Conservation (phyloP, 2,888 invertebrate species). For the Drosophila silvestris region DNA sequence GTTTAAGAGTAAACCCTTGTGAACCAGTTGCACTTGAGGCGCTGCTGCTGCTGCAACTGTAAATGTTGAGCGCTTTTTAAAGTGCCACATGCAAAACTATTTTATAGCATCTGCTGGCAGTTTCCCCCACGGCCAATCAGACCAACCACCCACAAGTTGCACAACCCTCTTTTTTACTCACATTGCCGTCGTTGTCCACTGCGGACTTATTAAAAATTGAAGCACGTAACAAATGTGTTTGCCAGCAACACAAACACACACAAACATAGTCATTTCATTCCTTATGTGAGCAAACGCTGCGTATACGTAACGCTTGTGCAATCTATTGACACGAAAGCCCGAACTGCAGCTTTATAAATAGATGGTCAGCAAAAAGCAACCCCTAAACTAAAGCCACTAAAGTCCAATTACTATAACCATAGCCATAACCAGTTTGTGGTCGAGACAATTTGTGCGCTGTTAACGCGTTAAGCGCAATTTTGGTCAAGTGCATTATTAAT, state of each 20-base stretch:
- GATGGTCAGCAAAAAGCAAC: slow-evolving; percentile 6
- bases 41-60: slow-evolving; percentile 40
- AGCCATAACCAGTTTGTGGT: slow-evolving; percentile 44
- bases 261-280: slow-evolving; percentile 14
- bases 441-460: slow-evolving; percentile 25
- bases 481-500: slow-evolving; percentile 47
- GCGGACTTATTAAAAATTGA: slow-evolving; percentile 56
- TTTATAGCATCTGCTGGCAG: slow-evolving; percentile 37
- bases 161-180: neutral
- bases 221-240: slow-evolving; percentile 58
- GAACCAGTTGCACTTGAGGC: slow-evolving; percentile 77
- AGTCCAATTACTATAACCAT: slow-evolving; percentile 6
- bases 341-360: slow-evolving; percentile 54
- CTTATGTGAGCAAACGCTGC: slow-evolving; percentile 25
- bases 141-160: neutral
- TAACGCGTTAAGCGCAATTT: slow-evolving; percentile 17
- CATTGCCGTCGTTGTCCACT: slow-evolving; percentile 13
- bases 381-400: slow-evolving; percentile 3
- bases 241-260: slow-evolving; percentile 12
- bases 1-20: slow-evolving; percentile 61
- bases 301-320: slow-evolving; percentile 56
- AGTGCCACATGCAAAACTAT: slow-evolving; percentile 67
- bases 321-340: slow-evolving; percentile 45
- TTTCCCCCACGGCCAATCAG: neutral
- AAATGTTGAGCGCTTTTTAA: slow-evolving; percentile 53